These are phyloP conservation scores for Ceratitis capitata DNA, from an alignment of 1,140 invertebrate species.

Conservation along the genomic window DNA sequence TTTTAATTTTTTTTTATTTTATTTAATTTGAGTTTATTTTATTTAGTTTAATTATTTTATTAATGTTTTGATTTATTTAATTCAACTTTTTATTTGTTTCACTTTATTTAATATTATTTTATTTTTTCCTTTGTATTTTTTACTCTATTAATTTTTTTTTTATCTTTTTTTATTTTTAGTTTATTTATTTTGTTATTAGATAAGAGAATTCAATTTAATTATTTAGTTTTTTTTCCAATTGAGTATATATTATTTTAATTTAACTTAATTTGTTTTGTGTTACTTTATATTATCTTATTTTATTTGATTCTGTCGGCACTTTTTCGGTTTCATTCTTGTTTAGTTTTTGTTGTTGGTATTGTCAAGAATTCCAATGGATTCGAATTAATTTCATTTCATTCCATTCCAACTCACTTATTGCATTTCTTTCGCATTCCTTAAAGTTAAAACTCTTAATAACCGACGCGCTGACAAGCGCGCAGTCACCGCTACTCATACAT, in stretches of 20 bases:
- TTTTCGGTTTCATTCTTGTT: neutral
- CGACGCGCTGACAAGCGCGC: neutral
- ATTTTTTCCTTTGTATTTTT: neutral
- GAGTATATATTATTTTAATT: neutral
- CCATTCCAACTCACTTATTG: neutral
- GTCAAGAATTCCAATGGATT: neutral
- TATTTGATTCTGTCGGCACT: neutral
- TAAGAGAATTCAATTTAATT: neutral
- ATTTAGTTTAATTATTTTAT: neutral
- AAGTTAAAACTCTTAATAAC: neutral
- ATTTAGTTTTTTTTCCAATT: neutral
- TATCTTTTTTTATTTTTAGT: neutral
- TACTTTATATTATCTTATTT: neutral
- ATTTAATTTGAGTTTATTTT: neutral
- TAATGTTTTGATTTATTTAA: neutral
- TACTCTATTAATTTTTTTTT: neutral
- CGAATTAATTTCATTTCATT: neutral
- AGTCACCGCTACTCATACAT: neutral
- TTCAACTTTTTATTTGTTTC: neutral
- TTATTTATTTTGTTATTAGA: too few species aligned
- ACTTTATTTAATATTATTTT: neutral
- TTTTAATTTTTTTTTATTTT: neutral
- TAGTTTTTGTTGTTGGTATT: neutral
- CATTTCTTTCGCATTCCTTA: neutral
- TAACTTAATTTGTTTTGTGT: neutral